Percentiles rank a stretch among this genome's conserved stretches.
Evolutionary conservation across 2,888 invertebrate genomes (phyloP).

Genomic region (Acrobasis suavella): DNA sequence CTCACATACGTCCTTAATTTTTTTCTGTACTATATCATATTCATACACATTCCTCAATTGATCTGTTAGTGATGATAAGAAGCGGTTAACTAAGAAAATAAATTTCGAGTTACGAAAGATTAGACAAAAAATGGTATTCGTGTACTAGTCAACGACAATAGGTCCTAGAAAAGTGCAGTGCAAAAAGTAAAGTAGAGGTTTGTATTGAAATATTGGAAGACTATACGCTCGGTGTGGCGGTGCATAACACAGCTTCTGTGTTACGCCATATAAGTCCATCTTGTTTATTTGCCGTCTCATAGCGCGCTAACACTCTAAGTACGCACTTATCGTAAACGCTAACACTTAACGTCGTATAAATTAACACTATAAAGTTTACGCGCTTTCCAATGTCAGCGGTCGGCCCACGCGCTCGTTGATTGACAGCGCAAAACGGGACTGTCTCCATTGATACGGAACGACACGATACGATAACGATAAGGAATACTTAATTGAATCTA

Average conservation of each 20-base stretch:
- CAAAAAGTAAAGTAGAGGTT: too few relatives aligned
- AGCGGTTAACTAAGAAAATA: too few relatives aligned
- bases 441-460: conserved; percentile 45
- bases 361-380: conserved; percentile 51
- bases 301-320: conserved; percentile 23
- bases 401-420: conserved; percentile 54
- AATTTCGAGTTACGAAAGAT: too few relatives aligned
- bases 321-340: conserved; percentile 34
- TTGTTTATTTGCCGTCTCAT: conserved; percentile 24
- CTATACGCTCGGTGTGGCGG: neutral
- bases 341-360: conserved; percentile 40
- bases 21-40: too few relatives aligned
- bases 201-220: too few relatives aligned
- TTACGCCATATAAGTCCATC: conserved; percentile 12
- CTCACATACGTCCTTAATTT: too few relatives aligned
- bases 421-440: conserved; percentile 50
- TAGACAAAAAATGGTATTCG: too few relatives aligned
- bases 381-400: conserved; percentile 72
- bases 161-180: too few relatives aligned
- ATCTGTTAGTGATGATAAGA: too few relatives aligned
- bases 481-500: neutral
- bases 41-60: too few relatives aligned
- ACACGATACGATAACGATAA: conserved; percentile 29
- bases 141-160: too few relatives aligned
- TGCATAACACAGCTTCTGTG: conserved; percentile 6